phyloP scores from a whole-genome alignment of 2,888 invertebrate species.

The Arenicola marina region DNA sequence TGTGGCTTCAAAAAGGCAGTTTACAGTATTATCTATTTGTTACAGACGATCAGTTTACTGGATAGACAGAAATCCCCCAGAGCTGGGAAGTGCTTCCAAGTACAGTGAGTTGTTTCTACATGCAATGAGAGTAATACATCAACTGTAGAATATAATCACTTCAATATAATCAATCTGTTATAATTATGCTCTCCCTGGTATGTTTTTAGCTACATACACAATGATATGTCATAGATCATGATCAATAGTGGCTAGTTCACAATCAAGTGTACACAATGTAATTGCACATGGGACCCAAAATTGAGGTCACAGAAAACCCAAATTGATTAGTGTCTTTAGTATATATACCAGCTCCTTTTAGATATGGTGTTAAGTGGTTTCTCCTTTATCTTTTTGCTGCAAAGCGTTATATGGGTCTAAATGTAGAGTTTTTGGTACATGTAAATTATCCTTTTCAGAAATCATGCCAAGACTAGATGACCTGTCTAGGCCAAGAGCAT shows the following conservation, averaged over 20 bases:
- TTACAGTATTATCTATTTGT: background rate
- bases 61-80: background rate
- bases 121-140: no score
- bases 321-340: no score
- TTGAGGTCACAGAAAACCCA: no score
- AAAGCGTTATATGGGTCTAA: no score
- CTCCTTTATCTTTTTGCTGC: background rate
- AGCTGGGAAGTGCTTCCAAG: no score
- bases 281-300: no score
- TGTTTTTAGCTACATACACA: background rate
- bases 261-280: background rate
- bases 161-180: no score
- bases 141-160: no score
- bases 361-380: background rate
- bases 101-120: no score
- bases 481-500: background rate
- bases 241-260: background rate
- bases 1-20: no score
- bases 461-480: background rate
- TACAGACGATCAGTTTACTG: slow-evolving; percentile 2
- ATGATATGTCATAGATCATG: background rate
- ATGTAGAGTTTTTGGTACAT: no score
- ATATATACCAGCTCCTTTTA: no score
- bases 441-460: background rate
- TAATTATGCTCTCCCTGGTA: background rate